Conservation (phyloP, 1,140 invertebrate species). For the Colletes gigas region DNA sequence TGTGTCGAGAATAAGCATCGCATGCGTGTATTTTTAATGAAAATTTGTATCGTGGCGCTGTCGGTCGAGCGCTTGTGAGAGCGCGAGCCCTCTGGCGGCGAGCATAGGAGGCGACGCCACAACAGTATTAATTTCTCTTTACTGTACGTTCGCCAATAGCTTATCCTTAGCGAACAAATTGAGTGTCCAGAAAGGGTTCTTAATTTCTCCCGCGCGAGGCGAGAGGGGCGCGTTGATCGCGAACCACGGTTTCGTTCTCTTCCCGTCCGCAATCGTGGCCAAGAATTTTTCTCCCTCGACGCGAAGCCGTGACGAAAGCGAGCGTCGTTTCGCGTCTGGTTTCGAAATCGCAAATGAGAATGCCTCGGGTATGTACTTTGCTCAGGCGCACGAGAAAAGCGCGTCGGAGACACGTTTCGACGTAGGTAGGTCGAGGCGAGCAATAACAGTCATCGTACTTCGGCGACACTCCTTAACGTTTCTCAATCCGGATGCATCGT, state of each 20-base stretch:
- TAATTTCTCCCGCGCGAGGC: too few relatives aligned
- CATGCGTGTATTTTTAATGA: too few relatives aligned
- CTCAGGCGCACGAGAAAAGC: neutral
- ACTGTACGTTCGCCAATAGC: too few relatives aligned
- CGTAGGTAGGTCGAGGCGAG: slow-evolving; percentile 22
- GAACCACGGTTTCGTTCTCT: neutral
- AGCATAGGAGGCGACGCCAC: too few relatives aligned
- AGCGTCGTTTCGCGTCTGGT: slow-evolving; percentile 6
- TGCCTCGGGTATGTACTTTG: neutral
- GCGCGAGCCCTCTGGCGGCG: too few relatives aligned
- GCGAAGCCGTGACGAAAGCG: neutral
- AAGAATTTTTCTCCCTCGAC: neutral
- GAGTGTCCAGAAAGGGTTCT: too few relatives aligned
- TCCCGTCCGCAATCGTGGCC: neutral
- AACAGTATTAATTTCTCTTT: too few relatives aligned
- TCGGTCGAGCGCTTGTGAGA: too few relatives aligned
- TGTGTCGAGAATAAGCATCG: too few relatives aligned
- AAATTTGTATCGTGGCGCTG: too few relatives aligned
- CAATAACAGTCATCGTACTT: slow-evolving; percentile 35
- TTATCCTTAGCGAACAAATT: too few relatives aligned
- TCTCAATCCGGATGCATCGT: slow-evolving; percentile 62
- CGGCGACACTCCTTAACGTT: slow-evolving; percentile 53
- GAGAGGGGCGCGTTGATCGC: too few relatives aligned
- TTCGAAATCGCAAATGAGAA: slow-evolving; percentile 28
- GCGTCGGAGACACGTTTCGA: slow-evolving; percentile 5